phyloP scores from a whole-genome alignment of 2,888 invertebrate genomes.

The Ophioninae sp. region DNA sequence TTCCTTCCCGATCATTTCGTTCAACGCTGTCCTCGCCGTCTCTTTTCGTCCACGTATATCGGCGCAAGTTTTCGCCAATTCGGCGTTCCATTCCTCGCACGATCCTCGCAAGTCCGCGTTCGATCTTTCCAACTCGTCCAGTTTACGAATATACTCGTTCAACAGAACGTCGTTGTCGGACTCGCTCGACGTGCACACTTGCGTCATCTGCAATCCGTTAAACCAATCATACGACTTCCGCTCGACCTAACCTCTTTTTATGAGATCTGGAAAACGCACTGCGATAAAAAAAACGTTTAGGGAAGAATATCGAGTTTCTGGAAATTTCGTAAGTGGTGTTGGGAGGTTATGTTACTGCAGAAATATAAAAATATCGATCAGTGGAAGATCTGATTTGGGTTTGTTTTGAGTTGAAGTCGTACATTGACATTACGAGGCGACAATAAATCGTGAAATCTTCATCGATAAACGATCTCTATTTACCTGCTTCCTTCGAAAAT shows the following conservation, averaged over 20 bases:
- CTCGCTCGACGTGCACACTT: conserved; percentile 57
- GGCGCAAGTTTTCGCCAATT: conserved; percentile 48
- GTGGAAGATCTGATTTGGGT: no score
- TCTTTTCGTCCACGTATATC: conserved; percentile 50
- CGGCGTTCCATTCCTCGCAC: conserved; percentile 58
- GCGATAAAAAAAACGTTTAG: no score
- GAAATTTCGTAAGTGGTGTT: no score
- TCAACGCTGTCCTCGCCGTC: conserved; percentile 37
- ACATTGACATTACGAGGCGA: neutral
- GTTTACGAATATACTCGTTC: conserved; percentile 60
- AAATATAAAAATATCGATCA: no score
- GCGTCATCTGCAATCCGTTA: conserved; percentile 59
- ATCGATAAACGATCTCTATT: neutral
- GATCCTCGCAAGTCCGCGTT: conserved; percentile 47
- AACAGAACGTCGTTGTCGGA: conserved; percentile 51
- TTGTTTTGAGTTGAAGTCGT: no score
- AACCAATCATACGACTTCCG: no score
- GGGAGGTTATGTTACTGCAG: no score
- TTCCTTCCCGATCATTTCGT: conserved; percentile 51
- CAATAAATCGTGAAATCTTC: neutral
- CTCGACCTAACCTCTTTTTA: no score
- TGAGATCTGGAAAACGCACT: no score
- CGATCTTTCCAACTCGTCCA: conserved; percentile 58
- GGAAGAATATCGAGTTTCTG: no score
- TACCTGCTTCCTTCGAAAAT: conserved; percentile 65